Conservation (phyloP, 2,888 invertebrate genomes). For the Anaspis maculata region DNA sequence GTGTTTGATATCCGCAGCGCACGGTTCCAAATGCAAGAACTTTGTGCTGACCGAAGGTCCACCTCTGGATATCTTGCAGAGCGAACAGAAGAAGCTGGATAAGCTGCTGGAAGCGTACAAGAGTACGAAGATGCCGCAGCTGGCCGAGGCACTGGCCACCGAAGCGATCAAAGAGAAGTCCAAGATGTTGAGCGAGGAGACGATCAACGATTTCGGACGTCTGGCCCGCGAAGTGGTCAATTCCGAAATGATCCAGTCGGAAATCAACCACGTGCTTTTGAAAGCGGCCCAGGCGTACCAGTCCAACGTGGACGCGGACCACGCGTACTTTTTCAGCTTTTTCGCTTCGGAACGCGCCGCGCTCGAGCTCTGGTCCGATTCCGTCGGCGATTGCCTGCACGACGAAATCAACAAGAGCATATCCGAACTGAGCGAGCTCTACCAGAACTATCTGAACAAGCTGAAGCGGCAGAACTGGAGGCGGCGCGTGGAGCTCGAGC, state of each 20-base stretch:
- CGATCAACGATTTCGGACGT: constrained; percentile 67
- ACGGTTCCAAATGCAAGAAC: constrained; percentile 40
- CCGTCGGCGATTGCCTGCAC: constrained; percentile 61
- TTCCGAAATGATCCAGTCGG: constrained; percentile 66
- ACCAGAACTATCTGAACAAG: constrained; percentile 55
- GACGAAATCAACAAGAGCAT: constrained; percentile 66
- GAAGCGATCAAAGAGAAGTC: constrained; percentile 52
- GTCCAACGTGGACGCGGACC: constrained; percentile 44
- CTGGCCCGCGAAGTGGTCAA: constrained; percentile 68
- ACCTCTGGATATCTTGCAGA: constrained; percentile 24
- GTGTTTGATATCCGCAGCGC: constrained; percentile 46
- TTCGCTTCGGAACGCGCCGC: constrained; percentile 61
- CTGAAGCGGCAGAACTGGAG: constrained; percentile 47
- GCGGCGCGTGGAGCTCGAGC: constrained; percentile 43
- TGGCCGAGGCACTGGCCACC: constrained; percentile 61
- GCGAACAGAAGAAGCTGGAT: constrained; percentile 30
- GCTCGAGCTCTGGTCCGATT: constrained; percentile 67
- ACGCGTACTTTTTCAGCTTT: constrained; percentile 52
- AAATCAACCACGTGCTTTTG: constrained; percentile 65
- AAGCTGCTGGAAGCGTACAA: constrained; percentile 47
- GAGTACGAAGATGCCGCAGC: constrained; percentile 57
- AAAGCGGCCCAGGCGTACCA: constrained; percentile 65
- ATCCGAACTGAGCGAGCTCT: constrained; percentile 57
- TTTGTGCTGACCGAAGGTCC: constrained; percentile 24
- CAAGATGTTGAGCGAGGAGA: constrained; percentile 51